Base-by-base conservation (phyloP, 2,888 invertebrate species). In the Tipula confusa region DNA sequence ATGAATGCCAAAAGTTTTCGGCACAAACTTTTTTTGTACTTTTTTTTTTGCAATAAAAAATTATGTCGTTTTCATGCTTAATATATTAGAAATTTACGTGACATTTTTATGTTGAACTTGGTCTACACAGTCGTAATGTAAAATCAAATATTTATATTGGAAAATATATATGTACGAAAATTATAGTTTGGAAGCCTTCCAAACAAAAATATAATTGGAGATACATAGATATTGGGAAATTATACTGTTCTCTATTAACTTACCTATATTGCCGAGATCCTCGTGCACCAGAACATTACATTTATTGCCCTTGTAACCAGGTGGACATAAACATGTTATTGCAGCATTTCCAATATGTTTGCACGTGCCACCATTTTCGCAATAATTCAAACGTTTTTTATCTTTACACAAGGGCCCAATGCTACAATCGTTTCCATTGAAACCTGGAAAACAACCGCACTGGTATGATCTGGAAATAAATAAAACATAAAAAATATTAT, bases 321-420 rank as follows among this genome's bases (percentile, higher is more conserved):
- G 88, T 5, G 92, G 91, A 88, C 95, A 95, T 86, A 93, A 91
- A 87, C 95, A 95, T 87, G 93, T 93, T 85, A 94, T 93, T 29
- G 94, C 94, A 84, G 93, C 93, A n/a, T 93, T 93, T 4, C 95
- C 95, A 88, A 95, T 93, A 89, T 95, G 95, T 87, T 95, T 94
- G 93, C 97, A 97, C 83, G 92, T 93, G 84, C 95, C 96, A 43
- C 94, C 95, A 87, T 96, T 96, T 89, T 93, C 92, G 89, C 97
- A 97, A 87, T 94, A 92, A 87, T 91, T 90, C 84, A 91, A 91
- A 84, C 91, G 91, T 81, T 91, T 91, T 79, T 91, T 91, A 84
- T 92, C 91, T 84, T 93, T 92, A 89, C 97, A 97, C 84, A 94
- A 92, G 0, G 95, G 95, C 13, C 97, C 97, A 86, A 92, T 92